Conservation (phyloP, 2,113 vertebrate species). For the Acanthisitta chloris region DNA sequence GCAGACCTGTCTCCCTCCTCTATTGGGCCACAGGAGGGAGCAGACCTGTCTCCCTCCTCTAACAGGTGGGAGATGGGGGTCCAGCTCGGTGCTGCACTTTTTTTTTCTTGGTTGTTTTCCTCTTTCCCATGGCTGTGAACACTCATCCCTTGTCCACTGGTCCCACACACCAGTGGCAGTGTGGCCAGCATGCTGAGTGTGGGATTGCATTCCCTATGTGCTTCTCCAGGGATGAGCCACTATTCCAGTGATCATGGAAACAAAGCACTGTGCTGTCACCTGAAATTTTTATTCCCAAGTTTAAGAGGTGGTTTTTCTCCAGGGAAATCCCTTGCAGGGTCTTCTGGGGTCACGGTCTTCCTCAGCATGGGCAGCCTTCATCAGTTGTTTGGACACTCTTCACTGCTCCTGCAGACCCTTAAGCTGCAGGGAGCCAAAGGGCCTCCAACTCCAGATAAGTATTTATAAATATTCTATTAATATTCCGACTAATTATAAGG, state of each 20-base stretch:
- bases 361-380: neutral
- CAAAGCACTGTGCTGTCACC: neutral
- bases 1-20: neutral
- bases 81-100: rapidly evolving
- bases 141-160: rapidly evolving
- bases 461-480: neutral
- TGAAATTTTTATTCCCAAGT: neutral
- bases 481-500: neutral
- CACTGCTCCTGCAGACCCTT: neutral
- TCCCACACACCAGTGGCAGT: rapidly evolving
- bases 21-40: neutral
- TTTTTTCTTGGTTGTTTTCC: neutral
- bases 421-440: neutral
- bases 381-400: neutral
- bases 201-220: rapidly evolving
- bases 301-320: neutral
- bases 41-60: neutral
- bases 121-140: neutral
- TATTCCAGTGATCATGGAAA: neutral
- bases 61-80: rapidly evolving
- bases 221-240: neutral
- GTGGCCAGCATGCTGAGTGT: rapidly evolving
- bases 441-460: neutral
- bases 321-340: neutral
- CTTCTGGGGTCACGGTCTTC: neutral